Evolutionary conservation across 1,140 invertebrate genomes (phyloP), one percentile per base, ranked within the genome.

Genomic region (Lepidurus couesii): DNA sequence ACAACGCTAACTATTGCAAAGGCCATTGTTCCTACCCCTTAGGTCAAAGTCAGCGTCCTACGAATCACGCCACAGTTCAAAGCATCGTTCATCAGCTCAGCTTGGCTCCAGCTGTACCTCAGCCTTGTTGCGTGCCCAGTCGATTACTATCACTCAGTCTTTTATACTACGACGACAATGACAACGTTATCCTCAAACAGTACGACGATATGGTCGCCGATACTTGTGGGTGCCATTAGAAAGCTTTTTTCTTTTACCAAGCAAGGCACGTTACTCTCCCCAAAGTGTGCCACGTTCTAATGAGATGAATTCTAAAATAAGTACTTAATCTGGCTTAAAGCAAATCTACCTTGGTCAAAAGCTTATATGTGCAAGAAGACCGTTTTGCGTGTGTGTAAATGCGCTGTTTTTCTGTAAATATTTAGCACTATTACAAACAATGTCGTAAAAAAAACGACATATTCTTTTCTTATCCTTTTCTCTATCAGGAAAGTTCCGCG

Each of bases 41-140:
- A 34, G 87, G 86, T 5, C 86, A 88, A 81, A 86, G 85, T 81
- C 85, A 86, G 77, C 83, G 85, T 79, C 87, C 87, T 6, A 88
- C 87, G n/a, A 88, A 88, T 81, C 87, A 88, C 80, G 87, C 87
- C 75, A 88, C 87, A 5, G 86, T 88, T 16, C 87, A 88, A 81
- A 88, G 87, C 82, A 87, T 88, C 79, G 86, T 87, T 5, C 84
- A 87, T 79, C 84, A 86, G 74, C 80, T 87, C 13, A 82, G 82
- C 45, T 84, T 87, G 7, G 82, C 80, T 1, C 83, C 84, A 26
- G 75, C 34, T 34, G 77, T 78, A 42, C 26, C 21, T 53, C n/a
- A 24, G 10, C 87, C 87, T 0, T 88, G 87, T 79, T 88, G 87
- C 78, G 87, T 87, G 44, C 87, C 87, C 21, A 86, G 86, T 75